Evolutionary conservation across 2,888 invertebrate genomes (phyloP), one percentile per base, ranked within the genome.

Genomic region (Mystacides longicornis): DNA sequence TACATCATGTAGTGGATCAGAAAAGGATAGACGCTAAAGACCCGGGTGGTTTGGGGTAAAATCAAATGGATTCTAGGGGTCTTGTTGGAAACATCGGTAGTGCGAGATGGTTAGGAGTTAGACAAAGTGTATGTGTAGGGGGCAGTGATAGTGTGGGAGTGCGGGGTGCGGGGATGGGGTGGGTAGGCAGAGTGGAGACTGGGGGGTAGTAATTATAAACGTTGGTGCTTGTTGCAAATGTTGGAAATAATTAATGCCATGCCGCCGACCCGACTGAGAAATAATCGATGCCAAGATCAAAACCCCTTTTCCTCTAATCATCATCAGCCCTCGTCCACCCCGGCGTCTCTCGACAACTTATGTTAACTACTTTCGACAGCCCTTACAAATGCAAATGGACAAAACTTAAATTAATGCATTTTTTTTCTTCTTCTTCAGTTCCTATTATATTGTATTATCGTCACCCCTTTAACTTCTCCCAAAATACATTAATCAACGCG

Each of bases 231-330:
- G 61, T 61, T 61, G 61, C 61, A 61, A 61, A 61, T 61, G 61
- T 61, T 61, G 59, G 59, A 59, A 61, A 61, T 61, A 61, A 61
- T 61, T 61, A 61, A 61, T 61, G 59, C 61, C 59, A n/a, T n/a
- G 56, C 52, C 57, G 59, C 53, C 59, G 57, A 55, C 59, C 61
- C 55, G 61, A 53, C 51, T 46, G 54, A 56, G 60, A 58, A 60
- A 60, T 60, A 60, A 60, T 60, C 60, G 60, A 60, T 60, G 58
- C 58, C 56, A 60, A 60, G 60, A 60, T 60, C 58, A 52, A 51
- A 52, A 47, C 57, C 55, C 50, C 51, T 47, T 50, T 43, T 22
- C 49, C 33, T 31, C 31, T 23, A 23, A 16, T 48, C 23, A 16
- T 42, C 46, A 45, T 50, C 19, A 19, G 31, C 37, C 37, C 37